A percentile compares a stretch with the other conserved stretches of the same genome.
Evolutionary conservation across 2,797 vertebrate species (phyloP).

Genomic region (Scomberomorus guttatus): DNA sequence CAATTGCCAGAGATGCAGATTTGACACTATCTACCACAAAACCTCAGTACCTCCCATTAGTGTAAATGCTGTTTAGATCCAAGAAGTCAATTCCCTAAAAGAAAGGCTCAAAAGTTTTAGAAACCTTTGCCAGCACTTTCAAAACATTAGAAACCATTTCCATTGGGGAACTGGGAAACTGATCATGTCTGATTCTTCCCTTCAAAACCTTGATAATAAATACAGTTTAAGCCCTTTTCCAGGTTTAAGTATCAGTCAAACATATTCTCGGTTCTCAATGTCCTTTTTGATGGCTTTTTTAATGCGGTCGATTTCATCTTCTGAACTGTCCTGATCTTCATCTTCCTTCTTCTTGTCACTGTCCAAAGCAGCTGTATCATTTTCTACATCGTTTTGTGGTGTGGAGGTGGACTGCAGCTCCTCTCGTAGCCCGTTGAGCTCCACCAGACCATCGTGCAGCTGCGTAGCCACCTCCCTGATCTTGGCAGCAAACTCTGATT

Average conservation of each 20-base stretch:
- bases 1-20: slow-evolving; percentile 8
- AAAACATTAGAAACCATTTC: neutral
- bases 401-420: slow-evolving; percentile 78
- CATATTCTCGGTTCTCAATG: slow-evolving; percentile 65
- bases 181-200: neutral
- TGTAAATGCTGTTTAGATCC: slow-evolving; percentile 6
- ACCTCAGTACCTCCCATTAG: slow-evolving; percentile 11
- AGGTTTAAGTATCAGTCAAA: slow-evolving; percentile 42
- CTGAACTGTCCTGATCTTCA: slow-evolving; percentile 29
- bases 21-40: neutral
- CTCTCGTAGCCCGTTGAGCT: slow-evolving; percentile 82
- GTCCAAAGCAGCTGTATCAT: accelerated
- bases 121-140: neutral
- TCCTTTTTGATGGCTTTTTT: slow-evolving; percentile 78
- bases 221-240: neutral
- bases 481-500: slow-evolving; percentile 85
- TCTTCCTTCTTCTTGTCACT: slow-evolving; percentile 27
- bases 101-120: neutral
- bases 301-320: slow-evolving; percentile 74
- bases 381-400: neutral
- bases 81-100: slow-evolving; percentile 6
- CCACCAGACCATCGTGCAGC: slow-evolving; percentile 83
- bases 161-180: neutral
- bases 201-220: neutral
- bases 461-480: slow-evolving; percentile 82